A percentile compares a stretch with the other conserved stretches of the same genome.
Evolutionary conservation across 2,888 invertebrate species (phyloP).

Genomic region (Endomychus coccineus): DNA sequence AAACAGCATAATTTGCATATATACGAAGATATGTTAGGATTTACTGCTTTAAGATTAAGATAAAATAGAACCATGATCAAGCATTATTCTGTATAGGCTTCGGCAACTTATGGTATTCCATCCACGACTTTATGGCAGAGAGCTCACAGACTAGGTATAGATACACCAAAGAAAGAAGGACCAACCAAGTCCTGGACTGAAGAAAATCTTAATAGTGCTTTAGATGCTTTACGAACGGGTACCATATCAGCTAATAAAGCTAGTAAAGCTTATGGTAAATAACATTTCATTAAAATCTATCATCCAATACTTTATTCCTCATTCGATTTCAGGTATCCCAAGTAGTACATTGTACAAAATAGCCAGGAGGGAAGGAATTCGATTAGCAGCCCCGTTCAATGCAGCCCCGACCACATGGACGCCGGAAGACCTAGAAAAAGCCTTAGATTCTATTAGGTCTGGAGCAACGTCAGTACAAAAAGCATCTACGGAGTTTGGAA

Average conservation of each 20-base stretch:
- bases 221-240: conserved; percentile 75
- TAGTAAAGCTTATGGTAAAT: conserved; percentile 73
- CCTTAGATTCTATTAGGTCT: conserved; percentile 72
- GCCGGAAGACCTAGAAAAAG: conserved; percentile 73
- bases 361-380: conserved; percentile 81
- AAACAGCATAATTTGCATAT: too few relatives aligned
- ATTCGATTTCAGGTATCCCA: conserved; percentile 58
- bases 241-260: conserved; percentile 87
- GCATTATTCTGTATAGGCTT: conserved; percentile 59
- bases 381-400: conserved; percentile 83
- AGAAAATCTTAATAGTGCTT: conserved; percentile 71
- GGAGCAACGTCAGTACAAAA: conserved; percentile 79
- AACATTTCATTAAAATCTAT: conserved; percentile 1
- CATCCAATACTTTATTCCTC: conserved; percentile 1
- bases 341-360: conserved; percentile 89
- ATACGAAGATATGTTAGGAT: too few relatives aligned
- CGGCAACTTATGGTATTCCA: conserved; percentile 80
- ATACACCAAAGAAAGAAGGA: conserved; percentile 86
- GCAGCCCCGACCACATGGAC: conserved; percentile 86
- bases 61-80: too few relatives aligned
- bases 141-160: conserved; percentile 81
- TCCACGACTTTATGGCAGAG: conserved; percentile 88
- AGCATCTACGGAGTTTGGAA: conserved; percentile 79
- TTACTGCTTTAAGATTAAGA: too few relatives aligned
- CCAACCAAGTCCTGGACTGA: conserved; percentile 84